Conservation (phyloP, 2,888 invertebrate genomes). For the Lampropteryx suffumata region DNA sequence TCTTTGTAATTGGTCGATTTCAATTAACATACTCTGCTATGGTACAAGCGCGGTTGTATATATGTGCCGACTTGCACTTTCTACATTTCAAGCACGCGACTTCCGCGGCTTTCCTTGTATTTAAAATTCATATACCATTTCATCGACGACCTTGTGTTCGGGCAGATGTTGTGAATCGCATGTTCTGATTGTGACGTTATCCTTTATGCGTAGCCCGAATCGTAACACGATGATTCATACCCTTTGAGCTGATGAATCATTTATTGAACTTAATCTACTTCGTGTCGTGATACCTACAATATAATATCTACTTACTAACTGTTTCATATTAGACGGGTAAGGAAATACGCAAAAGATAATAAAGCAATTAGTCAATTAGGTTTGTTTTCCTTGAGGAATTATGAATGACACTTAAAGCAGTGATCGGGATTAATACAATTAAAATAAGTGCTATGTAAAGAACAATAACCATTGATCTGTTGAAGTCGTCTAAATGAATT, state of each 20-base stretch:
- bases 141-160: slow-evolving; percentile 44
- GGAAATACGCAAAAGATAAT: slow-evolving; percentile 14
- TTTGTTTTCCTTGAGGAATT: slow-evolving; percentile 10
- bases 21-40: slow-evolving; percentile 67
- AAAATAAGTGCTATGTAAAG: too few relatives aligned
- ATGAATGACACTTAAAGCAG: not conserved
- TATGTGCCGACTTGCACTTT: slow-evolving; percentile 69
- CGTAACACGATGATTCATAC: slow-evolving; percentile 60
- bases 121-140: slow-evolving; percentile 52
- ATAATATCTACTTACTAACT: not conserved
- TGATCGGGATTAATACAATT: too few relatives aligned
- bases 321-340: slow-evolving; percentile 11
- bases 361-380: slow-evolving; percentile 18
- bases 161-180: slow-evolving; percentile 37
- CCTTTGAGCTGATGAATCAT: slow-evolving; percentile 60
- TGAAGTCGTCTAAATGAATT: too few relatives aligned
- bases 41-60: slow-evolving; percentile 53
- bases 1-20: slow-evolving; percentile 59
- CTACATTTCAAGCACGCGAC: slow-evolving; percentile 64
- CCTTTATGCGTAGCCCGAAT: slow-evolving; percentile 59
- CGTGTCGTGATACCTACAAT: not conserved
- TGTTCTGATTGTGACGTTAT: slow-evolving; percentile 35
- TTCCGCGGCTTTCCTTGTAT: slow-evolving; percentile 59
- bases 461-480: too few relatives aligned
- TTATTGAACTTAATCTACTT: slow-evolving; percentile 26